A percentile compares a stretch with the other conserved stretches of the same genome.
Evolutionary conservation across 2,797 vertebrate genomes (phyloP).

Genomic region (Crax fasciolata): DNA sequence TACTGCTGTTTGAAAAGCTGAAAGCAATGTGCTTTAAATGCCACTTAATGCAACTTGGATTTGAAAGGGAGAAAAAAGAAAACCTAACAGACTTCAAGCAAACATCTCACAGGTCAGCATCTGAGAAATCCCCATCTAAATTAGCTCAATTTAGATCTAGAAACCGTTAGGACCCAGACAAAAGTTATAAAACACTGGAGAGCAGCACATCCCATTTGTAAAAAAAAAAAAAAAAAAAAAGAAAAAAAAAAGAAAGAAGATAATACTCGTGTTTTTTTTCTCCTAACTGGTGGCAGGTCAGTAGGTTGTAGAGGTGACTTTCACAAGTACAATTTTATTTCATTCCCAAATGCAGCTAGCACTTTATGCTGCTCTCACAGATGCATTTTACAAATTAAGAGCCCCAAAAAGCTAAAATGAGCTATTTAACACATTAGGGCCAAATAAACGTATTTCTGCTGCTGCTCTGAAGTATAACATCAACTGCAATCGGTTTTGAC

Average conservation of each 20-base stretch:
- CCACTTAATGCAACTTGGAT: background rate
- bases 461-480: background rate
- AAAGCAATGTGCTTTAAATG: background rate
- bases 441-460: constrained; percentile 1
- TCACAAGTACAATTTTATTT: background rate
- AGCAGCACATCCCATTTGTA: background rate
- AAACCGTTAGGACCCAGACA: background rate
- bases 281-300: background rate
- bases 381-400: background rate
- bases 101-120: background rate
- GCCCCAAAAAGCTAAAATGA: background rate
- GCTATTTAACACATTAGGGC: background rate
- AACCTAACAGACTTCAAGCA: background rate
- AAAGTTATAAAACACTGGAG: background rate
- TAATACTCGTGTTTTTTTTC: background rate
- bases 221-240: background rate
- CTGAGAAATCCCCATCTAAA: background rate
- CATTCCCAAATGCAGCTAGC: background rate
- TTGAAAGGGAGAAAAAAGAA: background rate
- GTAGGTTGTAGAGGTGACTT: background rate
- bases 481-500: constrained; percentile 20
- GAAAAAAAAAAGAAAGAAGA: too few relatives aligned
- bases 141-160: background rate
- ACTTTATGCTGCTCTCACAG: background rate
- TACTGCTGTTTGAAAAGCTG: background rate